Conservation (phyloP, 2,888 invertebrate species). For the Sinohyriopsis cumingii region DNA sequence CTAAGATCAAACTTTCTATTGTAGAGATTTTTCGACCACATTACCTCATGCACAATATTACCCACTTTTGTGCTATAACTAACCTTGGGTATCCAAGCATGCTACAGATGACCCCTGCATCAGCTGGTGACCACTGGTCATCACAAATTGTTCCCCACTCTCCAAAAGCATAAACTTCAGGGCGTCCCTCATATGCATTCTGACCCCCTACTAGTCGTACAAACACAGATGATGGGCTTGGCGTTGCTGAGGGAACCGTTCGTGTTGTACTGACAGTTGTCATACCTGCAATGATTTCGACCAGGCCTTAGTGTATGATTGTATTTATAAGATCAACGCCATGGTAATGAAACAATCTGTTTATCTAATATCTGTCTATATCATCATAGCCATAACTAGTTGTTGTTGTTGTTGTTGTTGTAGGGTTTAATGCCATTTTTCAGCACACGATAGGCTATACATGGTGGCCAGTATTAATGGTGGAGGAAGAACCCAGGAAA, state of each 20-base stretch:
- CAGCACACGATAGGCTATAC: no score
- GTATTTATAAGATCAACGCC: neutral
- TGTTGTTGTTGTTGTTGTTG: no score
- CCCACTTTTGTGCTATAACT: neutral
- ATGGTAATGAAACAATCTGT: neutral
- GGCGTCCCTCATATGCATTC: constrained; percentile 44
- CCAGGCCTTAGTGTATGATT: neutral
- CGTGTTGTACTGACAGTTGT: constrained; percentile 17
- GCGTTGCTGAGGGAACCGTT: constrained; percentile 25
- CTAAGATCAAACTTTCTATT: no score
- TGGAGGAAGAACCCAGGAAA: no score
- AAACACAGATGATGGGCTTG: constrained; percentile 22
- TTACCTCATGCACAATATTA: no score
- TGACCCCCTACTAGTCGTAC: constrained; percentile 49
- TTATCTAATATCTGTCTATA: neutral
- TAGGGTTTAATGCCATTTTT: no score
- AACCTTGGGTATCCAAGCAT: constrained; percentile 53
- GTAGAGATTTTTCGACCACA: no score
- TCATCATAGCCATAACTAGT: neutral
- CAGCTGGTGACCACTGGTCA: constrained; percentile 43
- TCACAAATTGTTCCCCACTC: constrained; percentile 58
- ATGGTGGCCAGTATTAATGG: no score
- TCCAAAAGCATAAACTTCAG: constrained; percentile 49
- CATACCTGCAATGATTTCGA: neutral
- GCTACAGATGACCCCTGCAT: constrained; percentile 53